These are phyloP conservation scores for Tiphia femorata DNA, from an alignment of 2,888 invertebrate genomes.

Conservation along the genomic window DNA sequence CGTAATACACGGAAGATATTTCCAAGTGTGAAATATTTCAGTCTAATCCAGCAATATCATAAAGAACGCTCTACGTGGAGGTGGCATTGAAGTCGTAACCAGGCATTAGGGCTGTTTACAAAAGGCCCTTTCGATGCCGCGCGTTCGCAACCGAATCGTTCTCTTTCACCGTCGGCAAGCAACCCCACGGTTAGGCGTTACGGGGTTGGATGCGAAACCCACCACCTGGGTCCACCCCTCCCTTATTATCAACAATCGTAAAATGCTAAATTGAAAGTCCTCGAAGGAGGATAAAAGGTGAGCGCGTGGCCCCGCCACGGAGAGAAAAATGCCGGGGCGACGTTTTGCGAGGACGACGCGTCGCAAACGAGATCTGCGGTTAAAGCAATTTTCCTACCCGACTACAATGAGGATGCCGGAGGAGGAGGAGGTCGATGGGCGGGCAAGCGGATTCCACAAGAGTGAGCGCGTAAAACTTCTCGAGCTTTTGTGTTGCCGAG, in stretches of 20 bases:
- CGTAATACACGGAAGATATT: conserved; percentile 63
- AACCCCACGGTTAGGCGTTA: conserved; percentile 32
- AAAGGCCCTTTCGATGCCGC: conserved; percentile 59
- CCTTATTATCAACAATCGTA: conserved; percentile 69
- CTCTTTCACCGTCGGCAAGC: conserved; percentile 23
- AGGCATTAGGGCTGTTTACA: conserved; percentile 68
- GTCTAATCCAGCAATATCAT: conserved; percentile 69
- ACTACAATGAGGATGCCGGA: too few relatives aligned
- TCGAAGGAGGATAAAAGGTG: conserved; percentile 45
- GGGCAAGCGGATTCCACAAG: too few relatives aligned
- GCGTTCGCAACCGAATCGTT: conserved; percentile 52
- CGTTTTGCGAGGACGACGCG: conserved; percentile 15
- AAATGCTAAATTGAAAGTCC: conserved; percentile 68
- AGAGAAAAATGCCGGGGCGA: conserved; percentile 24
- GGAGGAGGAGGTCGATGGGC: too few relatives aligned
- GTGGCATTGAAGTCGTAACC: conserved; percentile 63
- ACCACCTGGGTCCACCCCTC: conserved; percentile 64
- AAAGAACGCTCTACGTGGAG: conserved; percentile 60
- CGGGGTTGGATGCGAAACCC: conserved; percentile 47
- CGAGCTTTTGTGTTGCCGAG: background rate
- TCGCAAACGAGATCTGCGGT: conserved; percentile 21
- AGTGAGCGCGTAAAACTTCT: background rate
- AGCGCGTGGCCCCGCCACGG: conserved; percentile 27
- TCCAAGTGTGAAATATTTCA: conserved; percentile 68
- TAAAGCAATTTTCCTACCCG: conserved; percentile 14